These are phyloP conservation scores for Drosophila teissieri DNA, from an alignment of 1,140 invertebrate genomes.

Conservation along the genomic window DNA sequence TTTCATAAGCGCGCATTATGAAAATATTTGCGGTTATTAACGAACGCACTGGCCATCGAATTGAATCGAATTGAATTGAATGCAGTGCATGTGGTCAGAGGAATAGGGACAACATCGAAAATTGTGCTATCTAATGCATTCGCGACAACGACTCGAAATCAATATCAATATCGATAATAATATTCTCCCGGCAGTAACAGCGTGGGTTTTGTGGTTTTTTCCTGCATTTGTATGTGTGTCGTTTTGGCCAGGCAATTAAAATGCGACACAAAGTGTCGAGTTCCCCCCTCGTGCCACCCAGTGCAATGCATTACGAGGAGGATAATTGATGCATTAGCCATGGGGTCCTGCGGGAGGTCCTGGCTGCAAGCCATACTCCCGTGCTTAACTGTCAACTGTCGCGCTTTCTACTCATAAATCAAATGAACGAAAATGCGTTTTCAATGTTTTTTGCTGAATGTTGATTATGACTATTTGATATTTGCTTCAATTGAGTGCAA, in stretches of 20 bases:
- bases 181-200: conserved; percentile 20
- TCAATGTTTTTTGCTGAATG: conserved; percentile 67
- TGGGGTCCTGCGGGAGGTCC: conserved; percentile 31
- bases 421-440: conserved; percentile 78
- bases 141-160: conserved; percentile 35
- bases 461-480: conserved; percentile 79
- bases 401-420: conserved; percentile 69
- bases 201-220: conserved; percentile 14
- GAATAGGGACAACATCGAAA: neutral
- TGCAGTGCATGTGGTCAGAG: conserved; percentile 25
- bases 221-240: conserved; percentile 28
- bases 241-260: conserved; percentile 66
- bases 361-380: neutral
- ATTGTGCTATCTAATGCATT: conserved; percentile 42
- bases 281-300: conserved; percentile 27
- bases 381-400: conserved; percentile 65
- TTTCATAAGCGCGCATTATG: conserved; percentile 43
- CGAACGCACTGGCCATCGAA: conserved; percentile 18
- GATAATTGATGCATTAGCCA: conserved; percentile 78
- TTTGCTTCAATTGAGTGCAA: conserved; percentile 33
- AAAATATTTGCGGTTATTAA: conserved; percentile 54
- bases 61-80: conserved; percentile 36
- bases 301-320: conserved; percentile 54
- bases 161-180: conserved; percentile 49
- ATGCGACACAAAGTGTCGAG: conserved; percentile 53